phyloP scores from a whole-genome alignment of 1,140 invertebrate genomes.

The Papilio aristodemus region DNA sequence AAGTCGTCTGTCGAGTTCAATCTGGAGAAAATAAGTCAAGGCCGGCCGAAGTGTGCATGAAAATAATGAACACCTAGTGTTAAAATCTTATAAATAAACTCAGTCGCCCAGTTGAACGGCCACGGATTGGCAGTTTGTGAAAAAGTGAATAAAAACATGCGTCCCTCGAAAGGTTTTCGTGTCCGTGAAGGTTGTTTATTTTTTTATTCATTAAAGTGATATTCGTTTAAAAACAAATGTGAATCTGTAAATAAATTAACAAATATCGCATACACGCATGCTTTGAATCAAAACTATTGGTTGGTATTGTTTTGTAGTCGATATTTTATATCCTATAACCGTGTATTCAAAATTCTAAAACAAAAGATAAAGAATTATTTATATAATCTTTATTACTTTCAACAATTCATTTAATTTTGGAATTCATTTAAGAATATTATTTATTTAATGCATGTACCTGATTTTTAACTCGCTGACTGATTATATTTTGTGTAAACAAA shows the following conservation, averaged over 20 bases:
- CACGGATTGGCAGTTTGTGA: conserved; percentile 38
- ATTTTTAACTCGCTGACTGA: too few relatives aligned
- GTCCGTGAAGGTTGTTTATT: conserved; percentile 6
- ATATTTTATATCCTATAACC: not conserved
- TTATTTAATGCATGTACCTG: too few relatives aligned
- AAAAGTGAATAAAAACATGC: conserved; percentile 24
- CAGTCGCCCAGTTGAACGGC: conserved; percentile 56
- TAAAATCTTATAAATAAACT: conserved; percentile 71
- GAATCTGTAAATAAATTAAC: conserved; percentile 5
- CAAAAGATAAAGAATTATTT: not conserved
- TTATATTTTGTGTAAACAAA: not conserved
- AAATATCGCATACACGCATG: conserved; percentile 35
- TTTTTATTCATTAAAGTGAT: not conserved
- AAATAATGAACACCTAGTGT: conserved; percentile 65
- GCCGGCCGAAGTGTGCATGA: conserved; percentile 55
- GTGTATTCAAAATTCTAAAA: not conserved
- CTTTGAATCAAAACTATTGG: not conserved
- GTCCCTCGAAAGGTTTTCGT: conserved; percentile 1
- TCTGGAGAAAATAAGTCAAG: conserved; percentile 52
- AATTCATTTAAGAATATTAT: not conserved
- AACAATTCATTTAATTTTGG: not conserved
- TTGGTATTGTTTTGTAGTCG: not conserved
- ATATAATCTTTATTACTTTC: not conserved
- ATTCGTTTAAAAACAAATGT: not conserved
- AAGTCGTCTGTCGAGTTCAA: not conserved